phyloP scores from a whole-genome alignment of 2,797 vertebrate species.

The Oreochromis mossambicus region DNA sequence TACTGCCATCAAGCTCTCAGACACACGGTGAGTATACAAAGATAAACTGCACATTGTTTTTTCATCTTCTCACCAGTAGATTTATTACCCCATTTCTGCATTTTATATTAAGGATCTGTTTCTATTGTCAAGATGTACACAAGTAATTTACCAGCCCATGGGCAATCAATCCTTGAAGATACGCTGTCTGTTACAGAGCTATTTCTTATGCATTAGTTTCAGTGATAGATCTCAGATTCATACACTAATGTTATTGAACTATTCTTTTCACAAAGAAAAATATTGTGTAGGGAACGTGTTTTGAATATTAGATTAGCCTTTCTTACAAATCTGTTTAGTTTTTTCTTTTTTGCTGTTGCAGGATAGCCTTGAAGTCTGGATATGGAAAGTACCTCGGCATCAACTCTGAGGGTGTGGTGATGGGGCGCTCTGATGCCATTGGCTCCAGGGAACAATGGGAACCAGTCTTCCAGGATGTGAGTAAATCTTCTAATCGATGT shows the following conservation, averaged over 20 bases:
- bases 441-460: constrained; percentile 98
- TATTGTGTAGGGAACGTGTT: not conserved
- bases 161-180: not conserved
- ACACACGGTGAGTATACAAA: constrained; percentile 80
- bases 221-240: not conserved
- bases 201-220: not conserved
- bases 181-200: not conserved
- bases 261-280: not conserved
- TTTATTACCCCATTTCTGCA: not conserved
- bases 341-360: constrained; percentile 43
- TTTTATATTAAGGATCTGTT: not conserved
- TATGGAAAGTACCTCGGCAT: constrained; percentile 97
- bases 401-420: constrained; percentile 90
- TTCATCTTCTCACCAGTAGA: not conserved
- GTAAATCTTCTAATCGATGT: constrained; percentile 34
- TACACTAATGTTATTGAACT: not conserved
- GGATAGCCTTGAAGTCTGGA: constrained; percentile 95
- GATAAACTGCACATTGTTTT: not conserved
- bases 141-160: not conserved
- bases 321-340: not conserved
- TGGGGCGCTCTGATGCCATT: constrained; percentile 95
- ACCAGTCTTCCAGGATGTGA: constrained; percentile 91
- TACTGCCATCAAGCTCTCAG: constrained; percentile 91
- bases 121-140: not conserved
- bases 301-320: not conserved